phyloP scores from a whole-genome alignment of 2,113 vertebrate genomes.

The Chlorodrepanis virens region DNA sequence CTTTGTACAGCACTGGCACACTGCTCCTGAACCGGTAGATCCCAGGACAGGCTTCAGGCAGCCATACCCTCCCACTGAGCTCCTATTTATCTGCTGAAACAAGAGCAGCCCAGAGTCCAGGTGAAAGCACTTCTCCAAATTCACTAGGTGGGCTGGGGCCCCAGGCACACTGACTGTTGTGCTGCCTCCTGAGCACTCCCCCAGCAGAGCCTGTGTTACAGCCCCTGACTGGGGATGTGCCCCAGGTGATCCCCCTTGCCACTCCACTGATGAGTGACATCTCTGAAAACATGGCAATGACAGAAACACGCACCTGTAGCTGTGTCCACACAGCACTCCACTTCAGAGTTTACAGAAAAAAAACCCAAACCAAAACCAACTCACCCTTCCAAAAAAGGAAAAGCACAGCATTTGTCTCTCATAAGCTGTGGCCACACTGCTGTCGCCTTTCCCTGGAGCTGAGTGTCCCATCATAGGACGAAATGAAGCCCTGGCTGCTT shows the following conservation, averaged over 20 bases:
- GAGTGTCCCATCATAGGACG: fast-evolving
- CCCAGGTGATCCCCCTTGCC: neutral
- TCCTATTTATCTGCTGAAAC: neutral
- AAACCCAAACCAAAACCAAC: neutral
- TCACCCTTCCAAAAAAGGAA: neutral
- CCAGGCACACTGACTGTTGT: fast-evolving
- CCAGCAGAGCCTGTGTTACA: neutral
- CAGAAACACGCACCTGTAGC: fast-evolving
- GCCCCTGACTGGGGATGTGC: fast-evolving
- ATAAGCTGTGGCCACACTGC: neutral
- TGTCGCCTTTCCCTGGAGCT: neutral
- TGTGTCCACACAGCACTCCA: too few relatives aligned
- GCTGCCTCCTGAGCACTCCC: neutral
- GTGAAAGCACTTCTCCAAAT: neutral
- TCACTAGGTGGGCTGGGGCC: neutral
- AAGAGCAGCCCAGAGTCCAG: neutral
- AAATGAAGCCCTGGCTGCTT: neutral
- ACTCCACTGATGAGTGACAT: neutral
- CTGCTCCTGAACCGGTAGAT: neutral
- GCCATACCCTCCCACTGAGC: fast-evolving
- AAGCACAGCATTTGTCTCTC: neutral
- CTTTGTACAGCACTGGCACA: fast-evolving
- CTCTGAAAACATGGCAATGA: fast-evolving
- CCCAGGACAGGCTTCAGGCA: neutral
- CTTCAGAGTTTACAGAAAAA: neutral